Evolutionary conservation across 2,888 invertebrate species (phyloP), one percentile per base, ranked within the genome.

Genomic region (Machimus atricapillus): DNA sequence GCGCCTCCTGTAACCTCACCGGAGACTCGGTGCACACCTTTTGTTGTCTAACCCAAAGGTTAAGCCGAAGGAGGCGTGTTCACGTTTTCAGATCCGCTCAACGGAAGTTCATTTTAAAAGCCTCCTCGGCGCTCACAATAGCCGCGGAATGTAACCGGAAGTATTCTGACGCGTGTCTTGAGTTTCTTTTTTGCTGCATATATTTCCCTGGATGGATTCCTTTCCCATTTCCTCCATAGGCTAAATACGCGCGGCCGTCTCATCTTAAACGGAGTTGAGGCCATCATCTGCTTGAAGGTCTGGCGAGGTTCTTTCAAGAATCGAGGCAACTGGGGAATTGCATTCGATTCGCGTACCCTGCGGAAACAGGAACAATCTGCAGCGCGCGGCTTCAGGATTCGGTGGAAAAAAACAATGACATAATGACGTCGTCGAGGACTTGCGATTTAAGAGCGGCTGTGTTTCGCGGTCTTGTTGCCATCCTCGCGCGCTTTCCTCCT

Each of bases 141-240:
- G 85, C 76, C 74, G 40, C 86, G 88, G 87, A 89, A 81, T 88
- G 88, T 88, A n/a, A 90, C 89, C 90, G 90, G 90, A 90, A 90
- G 88, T 89, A 89, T 89, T 89, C 89, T 89, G 89, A 90, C 89
- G 90, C 90, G 90, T 90, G 90, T 90, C 90, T 89, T 87, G 79
- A 89, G 89, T 89, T 88, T 89, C 87, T 88, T 87, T 86, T 52
- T 88, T 88, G 87, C 88, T 73, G 85, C 81, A 85, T 73, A 85
- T 85, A 86, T 77, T 86, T 56, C 77, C 46, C n/a, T n/a, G n/a
- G n/a, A n/a, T 46, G 87, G 87, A 85, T 88, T 85, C 87, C 87
- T 81, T 85, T 77, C 81, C 85, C 87, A 79, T 85, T 87, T 85
- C 85, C 85, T 88, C 85, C 81, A 31, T 87, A 85, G 87, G 76